Percentiles rank a stretch among this genome's conserved stretches.
These are phyloP conservation scores for Hyposoter didymator DNA, from an alignment of 2,888 invertebrate genomes.

Conservation along the genomic window DNA sequence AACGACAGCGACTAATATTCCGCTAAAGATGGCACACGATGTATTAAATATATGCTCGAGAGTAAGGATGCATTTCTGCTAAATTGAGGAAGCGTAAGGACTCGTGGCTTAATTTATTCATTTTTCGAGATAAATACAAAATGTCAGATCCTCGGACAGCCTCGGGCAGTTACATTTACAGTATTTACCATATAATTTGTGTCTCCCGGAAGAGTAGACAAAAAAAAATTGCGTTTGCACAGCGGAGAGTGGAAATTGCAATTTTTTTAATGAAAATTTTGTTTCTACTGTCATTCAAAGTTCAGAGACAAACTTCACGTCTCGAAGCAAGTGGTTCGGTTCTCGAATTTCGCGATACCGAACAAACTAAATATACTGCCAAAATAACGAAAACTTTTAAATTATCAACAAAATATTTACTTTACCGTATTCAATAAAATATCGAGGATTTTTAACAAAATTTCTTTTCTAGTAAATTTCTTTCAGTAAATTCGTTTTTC, in stretches of 20 bases:
- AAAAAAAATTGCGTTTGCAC: neutral
- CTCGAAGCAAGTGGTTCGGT: neutral
- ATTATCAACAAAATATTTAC: too few species aligned
- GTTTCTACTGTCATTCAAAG: neutral
- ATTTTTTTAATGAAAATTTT: neutral
- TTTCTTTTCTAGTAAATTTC: too few species aligned
- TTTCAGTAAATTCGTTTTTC: too few species aligned
- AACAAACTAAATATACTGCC: too few species aligned
- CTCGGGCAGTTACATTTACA: too few species aligned
- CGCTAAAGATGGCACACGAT: constrained; percentile 10
- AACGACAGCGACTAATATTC: constrained; percentile 40
- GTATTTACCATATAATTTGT: too few species aligned
- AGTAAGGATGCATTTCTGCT: constrained; percentile 6
- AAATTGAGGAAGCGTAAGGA: constrained; percentile 10
- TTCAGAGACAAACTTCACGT: neutral
- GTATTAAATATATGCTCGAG: neutral
- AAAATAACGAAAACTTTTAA: too few species aligned
- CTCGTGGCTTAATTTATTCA: neutral
- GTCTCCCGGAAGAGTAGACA: too few species aligned
- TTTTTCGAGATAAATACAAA: too few species aligned
- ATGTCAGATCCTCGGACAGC: too few species aligned
- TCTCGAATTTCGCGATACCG: neutral
- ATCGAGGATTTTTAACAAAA: too few species aligned
- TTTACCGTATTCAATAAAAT: too few species aligned
- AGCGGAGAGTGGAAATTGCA: neutral